Evolutionary conservation across 1,140 invertebrate genomes (phyloP).

Genomic region (Muscidifurax raptorellus): DNA sequence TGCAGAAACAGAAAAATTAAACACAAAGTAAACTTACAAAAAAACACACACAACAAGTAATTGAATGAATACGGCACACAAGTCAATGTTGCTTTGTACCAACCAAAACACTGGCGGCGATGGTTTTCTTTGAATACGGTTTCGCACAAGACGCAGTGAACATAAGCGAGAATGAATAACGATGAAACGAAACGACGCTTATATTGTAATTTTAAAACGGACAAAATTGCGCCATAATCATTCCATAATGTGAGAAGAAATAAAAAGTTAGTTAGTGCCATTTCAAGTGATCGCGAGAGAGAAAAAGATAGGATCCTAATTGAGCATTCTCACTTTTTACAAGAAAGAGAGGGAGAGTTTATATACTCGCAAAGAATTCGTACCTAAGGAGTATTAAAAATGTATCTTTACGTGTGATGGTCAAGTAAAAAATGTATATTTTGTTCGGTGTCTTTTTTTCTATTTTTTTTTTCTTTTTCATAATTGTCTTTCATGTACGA

Average conservation of each 20-base stretch:
- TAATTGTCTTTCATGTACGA: not conserved
- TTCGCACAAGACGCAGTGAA: slow-evolving; percentile 23
- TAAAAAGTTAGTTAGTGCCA: slow-evolving; percentile 46
- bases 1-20: slow-evolving; percentile 19
- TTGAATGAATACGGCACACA: not conserved
- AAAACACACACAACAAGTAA: no score
- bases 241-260: slow-evolving; percentile 39
- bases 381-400: slow-evolving; percentile 47
- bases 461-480: slow-evolving; percentile 26
- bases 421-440: slow-evolving; percentile 8
- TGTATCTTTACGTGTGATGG: slow-evolving; percentile 25
- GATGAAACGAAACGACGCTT: slow-evolving; percentile 39
- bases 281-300: slow-evolving; percentile 18
- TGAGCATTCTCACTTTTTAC: slow-evolving; percentile 43
- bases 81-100: slow-evolving; percentile 44
- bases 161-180: not conserved
- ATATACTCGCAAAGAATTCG: slow-evolving; percentile 22
- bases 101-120: slow-evolving; percentile 7
- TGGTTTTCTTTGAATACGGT: slow-evolving; percentile 29
- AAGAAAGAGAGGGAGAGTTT: slow-evolving; percentile 11
- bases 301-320: slow-evolving; percentile 27
- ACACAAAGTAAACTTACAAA: slow-evolving; percentile 11
- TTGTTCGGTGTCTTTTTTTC: not conserved
- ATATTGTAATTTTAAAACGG: slow-evolving; percentile 46
- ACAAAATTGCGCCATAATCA: slow-evolving; percentile 50